Percentiles rank a stretch among this genome's conserved stretches.
phyloP scores from a whole-genome alignment of 2,797 vertebrate species.

The Smutsia gigantea region DNA sequence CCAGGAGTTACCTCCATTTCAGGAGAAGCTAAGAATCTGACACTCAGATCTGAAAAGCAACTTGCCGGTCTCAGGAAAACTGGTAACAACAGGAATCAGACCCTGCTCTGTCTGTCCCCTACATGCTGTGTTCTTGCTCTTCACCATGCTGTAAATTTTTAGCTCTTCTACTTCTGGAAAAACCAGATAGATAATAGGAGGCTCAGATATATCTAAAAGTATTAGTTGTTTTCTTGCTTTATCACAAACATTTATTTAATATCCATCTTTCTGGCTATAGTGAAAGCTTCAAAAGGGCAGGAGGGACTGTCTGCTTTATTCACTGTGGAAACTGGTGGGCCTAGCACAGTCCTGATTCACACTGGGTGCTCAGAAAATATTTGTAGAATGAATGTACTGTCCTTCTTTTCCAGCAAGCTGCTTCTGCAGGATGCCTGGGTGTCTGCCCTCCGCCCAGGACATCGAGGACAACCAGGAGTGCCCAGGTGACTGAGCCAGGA shows the following conservation, averaged over 20 bases:
- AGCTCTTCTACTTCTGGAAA: neutral
- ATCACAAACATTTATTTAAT: neutral
- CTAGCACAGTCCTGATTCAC: neutral
- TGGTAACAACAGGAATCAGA: neutral
- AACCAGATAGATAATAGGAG: neutral
- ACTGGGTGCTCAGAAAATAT: neutral
- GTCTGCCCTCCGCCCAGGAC: neutral
- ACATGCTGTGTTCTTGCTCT: rapidly evolving
- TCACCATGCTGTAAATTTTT: rapidly evolving
- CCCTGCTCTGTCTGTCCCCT: rapidly evolving
- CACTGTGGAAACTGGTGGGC: neutral
- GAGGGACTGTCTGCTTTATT: neutral
- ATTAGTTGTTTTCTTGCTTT: neutral
- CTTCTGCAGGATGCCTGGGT: neutral
- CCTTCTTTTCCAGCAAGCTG: neutral
- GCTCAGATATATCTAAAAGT: neutral
- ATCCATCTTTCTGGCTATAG: neutral
- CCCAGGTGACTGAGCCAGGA: neutral
- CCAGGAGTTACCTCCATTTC: neutral
- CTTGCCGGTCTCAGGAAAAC: neutral
- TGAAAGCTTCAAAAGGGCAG: neutral
- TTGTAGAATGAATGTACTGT: neutral
- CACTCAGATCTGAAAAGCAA: neutral
- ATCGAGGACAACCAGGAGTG: neutral
- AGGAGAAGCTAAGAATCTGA: neutral